A percentile compares a stretch with the other conserved stretches of the same genome.
Conservation (phyloP, 2,113 vertebrate species). For the Marcusenius ussheri region DNA sequence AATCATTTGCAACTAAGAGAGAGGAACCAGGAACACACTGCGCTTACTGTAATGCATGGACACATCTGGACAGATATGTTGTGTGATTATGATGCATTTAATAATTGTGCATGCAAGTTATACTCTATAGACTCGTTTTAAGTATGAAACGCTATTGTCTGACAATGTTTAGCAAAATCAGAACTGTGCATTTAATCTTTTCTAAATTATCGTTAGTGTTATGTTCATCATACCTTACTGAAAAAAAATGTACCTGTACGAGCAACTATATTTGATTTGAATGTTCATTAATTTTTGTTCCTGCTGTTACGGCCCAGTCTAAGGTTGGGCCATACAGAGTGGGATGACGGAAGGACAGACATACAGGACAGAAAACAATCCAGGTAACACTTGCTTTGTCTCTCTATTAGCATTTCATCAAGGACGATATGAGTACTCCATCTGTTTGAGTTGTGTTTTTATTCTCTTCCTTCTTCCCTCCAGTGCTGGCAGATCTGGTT, state of each 20-base stretch:
- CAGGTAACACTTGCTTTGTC: neutral
- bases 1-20: neutral
- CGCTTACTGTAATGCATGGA: neutral
- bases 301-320: neutral
- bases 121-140: neutral
- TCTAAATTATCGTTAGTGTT: neutral
- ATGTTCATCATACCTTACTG: neutral
- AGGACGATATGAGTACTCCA: neutral
- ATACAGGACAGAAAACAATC: neutral
- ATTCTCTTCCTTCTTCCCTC: constrained; percentile 29
- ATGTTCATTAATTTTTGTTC: neutral
- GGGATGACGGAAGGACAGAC: neutral
- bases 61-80: neutral
- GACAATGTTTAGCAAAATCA: neutral
- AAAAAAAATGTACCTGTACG: neutral
- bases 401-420: neutral
- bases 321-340: neutral
- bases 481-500: constrained; percentile 44
- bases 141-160: neutral
- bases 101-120: neutral
- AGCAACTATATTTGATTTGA: neutral
- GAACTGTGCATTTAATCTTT: neutral
- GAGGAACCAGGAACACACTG: neutral
- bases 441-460: constrained; percentile 25
- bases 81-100: neutral